Evolutionary conservation across 2,113 vertebrate genomes (phyloP), one percentile per base, ranked within the genome.

Genomic region (Desmodus rotundus): DNA sequence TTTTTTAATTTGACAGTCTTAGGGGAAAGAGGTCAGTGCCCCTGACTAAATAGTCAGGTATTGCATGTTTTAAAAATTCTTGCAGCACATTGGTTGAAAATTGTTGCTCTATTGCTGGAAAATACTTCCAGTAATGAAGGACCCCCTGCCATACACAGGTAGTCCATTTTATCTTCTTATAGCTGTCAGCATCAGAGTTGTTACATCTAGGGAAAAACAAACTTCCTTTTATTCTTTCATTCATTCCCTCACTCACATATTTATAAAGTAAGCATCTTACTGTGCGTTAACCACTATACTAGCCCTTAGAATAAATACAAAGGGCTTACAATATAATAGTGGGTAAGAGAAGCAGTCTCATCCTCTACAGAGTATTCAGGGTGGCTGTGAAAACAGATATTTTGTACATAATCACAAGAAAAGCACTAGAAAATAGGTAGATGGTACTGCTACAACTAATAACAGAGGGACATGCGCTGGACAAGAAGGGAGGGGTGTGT

Each of bases 61-160:
- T 20, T 50, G 28, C 9, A 4, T 76, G 73, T 76, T 47, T 76
- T 76, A 50, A 50, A 76, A 47, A 33, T 76, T 47, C 28, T 47
- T 76, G 28, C 16, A 14, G 16, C 73, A 33, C 43, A 31, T 28
- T 16, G 2, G 73, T 47, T 47, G 28, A 47, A 19, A 74, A 74
- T 17, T 26, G 14, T 43, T 73, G 41, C 26, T 74, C 41, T 22
- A 22, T 0, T 50, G 47, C 47, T 15, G 47, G 3, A 12, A 22
- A 50, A 41, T 72, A 41, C 1, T 77, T 82, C 22, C 2, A 28
- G 12, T 28, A n/a, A 84, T 63, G 1, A 13, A 77, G 9, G 24
- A 52, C 19, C 4, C 2, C 1, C 3, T 14, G 20, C 9, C 4
- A 28, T 0, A 13, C 7, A 7, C 3, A 58, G 16, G 24, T 0